Percentiles rank a stretch among this genome's conserved stretches.
phyloP scores from a whole-genome alignment of 2,113 vertebrate species.

The Crotalus tigris region DNA sequence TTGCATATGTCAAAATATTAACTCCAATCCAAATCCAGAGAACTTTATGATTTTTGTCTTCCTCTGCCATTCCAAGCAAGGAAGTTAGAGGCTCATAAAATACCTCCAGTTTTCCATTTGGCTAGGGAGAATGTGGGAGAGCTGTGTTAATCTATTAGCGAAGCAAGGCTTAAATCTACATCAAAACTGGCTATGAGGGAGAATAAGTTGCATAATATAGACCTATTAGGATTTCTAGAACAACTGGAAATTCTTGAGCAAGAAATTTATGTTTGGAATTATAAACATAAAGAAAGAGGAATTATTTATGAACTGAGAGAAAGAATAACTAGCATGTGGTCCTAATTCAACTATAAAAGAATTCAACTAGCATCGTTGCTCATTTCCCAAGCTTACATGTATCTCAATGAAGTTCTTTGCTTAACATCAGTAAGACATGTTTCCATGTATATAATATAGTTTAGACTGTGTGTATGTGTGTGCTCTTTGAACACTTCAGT shows the following conservation, averaged over 20 bases:
- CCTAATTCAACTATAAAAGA: background rate
- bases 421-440: background rate
- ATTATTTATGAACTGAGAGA: background rate
- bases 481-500: background rate
- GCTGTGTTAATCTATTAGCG: constrained; percentile 13
- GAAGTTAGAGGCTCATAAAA: constrained; percentile 35
- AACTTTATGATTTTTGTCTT: constrained; percentile 20
- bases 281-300: background rate
- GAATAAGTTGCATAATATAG: background rate
- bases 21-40: background rate
- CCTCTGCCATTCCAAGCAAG: constrained; percentile 37
- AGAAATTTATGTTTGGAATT: background rate
- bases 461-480: background rate
- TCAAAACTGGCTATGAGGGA: background rate
- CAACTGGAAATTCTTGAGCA: constrained; percentile 15
- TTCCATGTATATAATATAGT: background rate
- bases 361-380: background rate
- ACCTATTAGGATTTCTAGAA: constrained; percentile 20
- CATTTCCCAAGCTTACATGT: background rate
- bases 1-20: constrained; percentile 25
- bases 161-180: constrained; percentile 33
- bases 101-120: constrained; percentile 36
- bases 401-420: background rate
- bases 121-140: constrained; percentile 44
- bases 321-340: background rate